Conservation (phyloP, 1,140 invertebrate species). For the Zaprionus camerounensis region DNA sequence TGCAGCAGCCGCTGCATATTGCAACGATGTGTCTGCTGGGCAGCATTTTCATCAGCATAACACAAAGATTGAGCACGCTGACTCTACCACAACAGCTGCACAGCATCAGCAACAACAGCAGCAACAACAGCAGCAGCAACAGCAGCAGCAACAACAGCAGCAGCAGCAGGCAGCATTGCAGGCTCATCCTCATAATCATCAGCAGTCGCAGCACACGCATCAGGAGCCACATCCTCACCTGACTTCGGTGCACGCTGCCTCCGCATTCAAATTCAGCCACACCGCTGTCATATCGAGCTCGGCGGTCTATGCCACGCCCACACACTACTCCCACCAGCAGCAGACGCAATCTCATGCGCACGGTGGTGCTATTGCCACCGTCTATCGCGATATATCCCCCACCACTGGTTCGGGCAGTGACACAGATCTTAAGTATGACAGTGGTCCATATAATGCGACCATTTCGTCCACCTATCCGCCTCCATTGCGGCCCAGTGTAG, state of each 20-base stretch:
- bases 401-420: conserved; percentile 43
- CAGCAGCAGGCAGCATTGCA: conserved; percentile 55
- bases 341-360: conserved; percentile 59
- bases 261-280: conserved; percentile 77
- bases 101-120: conserved; percentile 64
- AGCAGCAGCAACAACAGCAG: conserved; percentile 51
- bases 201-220: conserved; percentile 54
- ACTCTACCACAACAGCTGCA: conserved; percentile 69
- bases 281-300: conserved; percentile 73
- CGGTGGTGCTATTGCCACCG: conserved; percentile 21
- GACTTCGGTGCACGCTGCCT: conserved; percentile 64
- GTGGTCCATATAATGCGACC: conserved; percentile 74
- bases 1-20: conserved; percentile 64
- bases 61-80: conserved; percentile 75
- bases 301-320: conserved; percentile 63
- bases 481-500: conserved; percentile 64
- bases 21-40: conserved; percentile 67
- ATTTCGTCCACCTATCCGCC: conserved; percentile 76
- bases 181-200: conserved; percentile 50
- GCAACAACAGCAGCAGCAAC: conserved; percentile 44
- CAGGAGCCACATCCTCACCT: conserved; percentile 65
- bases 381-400: conserved; percentile 67
- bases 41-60: conserved; percentile 74
- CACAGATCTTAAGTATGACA: conserved; percentile 76
- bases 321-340: conserved; percentile 66